A percentile compares a stretch with the other conserved stretches of the same genome.
Conservation (phyloP, 1,140 invertebrate genomes). For the Papilio dardanus region DNA sequence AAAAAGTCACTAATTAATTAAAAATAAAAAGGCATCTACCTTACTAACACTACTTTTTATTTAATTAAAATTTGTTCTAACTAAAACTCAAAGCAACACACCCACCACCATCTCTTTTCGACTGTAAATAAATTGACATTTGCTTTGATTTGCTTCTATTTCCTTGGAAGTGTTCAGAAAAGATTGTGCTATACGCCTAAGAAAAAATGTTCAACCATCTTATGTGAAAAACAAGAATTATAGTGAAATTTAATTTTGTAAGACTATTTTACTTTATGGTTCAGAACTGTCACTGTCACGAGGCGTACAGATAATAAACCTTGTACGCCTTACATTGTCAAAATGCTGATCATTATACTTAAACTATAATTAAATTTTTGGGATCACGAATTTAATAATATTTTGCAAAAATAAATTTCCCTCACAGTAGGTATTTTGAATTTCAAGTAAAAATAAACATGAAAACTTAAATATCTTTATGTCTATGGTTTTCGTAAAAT, state of each 20-base stretch:
- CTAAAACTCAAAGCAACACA: slow-evolving; percentile 75
- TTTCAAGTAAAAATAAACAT: neutral
- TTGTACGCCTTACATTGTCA: neutral
- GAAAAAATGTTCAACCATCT: neutral
- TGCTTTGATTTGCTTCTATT: slow-evolving; percentile 26
- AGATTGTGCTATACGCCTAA: slow-evolving; percentile 16
- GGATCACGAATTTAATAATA: neutral
- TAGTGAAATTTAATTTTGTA: slow-evolving; percentile 5
- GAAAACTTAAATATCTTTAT: neutral
- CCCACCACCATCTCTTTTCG: slow-evolving; percentile 73
- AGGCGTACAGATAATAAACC: slow-evolving; percentile 18
- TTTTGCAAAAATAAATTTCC: neutral
- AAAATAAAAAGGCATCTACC: slow-evolving; percentile 32
- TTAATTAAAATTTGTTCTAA: slow-evolving; percentile 52
- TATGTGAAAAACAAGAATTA: neutral
- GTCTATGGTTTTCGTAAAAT: neutral
- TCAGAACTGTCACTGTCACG: neutral
- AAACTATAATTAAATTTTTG: neutral
- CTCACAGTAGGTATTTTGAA: neutral
- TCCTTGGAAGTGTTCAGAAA: slow-evolving; percentile 35
- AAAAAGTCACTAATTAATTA: slow-evolving; percentile 22
- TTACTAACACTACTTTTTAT: slow-evolving; percentile 37
- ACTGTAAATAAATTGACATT: slow-evolving; percentile 74
- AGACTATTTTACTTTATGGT: neutral
- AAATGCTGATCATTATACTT: slow-evolving; percentile 25